These are phyloP conservation scores for Uropsilus gracilis DNA, from an alignment of 2,113 vertebrate species.

Conservation along the genomic window DNA sequence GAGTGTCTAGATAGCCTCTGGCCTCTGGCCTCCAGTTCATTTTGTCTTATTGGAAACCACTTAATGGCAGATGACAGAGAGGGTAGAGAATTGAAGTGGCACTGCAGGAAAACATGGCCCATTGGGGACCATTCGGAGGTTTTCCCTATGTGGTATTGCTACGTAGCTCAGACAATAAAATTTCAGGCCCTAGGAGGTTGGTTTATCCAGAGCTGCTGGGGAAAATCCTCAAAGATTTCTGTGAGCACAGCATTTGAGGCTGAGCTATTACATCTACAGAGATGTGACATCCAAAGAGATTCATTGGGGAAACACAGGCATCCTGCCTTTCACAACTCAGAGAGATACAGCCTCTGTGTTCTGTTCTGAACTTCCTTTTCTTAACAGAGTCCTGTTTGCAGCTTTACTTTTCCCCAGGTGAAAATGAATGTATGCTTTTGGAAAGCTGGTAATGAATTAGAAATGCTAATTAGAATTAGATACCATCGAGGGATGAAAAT, in stretches of 20 bases:
- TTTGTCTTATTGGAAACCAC: constrained; percentile 67
- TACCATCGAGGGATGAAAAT: background rate
- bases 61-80: constrained; percentile 59
- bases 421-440: background rate
- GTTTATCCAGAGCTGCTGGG: background rate
- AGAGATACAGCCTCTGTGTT: rapidly evolving
- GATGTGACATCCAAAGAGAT: background rate
- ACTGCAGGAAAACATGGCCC: too few relatives aligned
- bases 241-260: background rate
- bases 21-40: constrained; percentile 5
- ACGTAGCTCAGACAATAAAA: background rate
- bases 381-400: background rate
- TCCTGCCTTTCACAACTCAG: background rate
- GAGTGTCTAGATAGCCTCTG: background rate
- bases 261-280: background rate
- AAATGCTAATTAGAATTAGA: background rate
- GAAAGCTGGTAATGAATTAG: background rate
- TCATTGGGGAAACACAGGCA: background rate
- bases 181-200: background rate
- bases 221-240: background rate
- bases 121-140: background rate
- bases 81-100: background rate
- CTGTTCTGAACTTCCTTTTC: background rate
- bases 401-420: background rate
- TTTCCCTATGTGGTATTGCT: background rate